These are phyloP conservation scores for Eupleurogrammus muticus DNA, from an alignment of 2,797 vertebrate species.

Conservation along the genomic window DNA sequence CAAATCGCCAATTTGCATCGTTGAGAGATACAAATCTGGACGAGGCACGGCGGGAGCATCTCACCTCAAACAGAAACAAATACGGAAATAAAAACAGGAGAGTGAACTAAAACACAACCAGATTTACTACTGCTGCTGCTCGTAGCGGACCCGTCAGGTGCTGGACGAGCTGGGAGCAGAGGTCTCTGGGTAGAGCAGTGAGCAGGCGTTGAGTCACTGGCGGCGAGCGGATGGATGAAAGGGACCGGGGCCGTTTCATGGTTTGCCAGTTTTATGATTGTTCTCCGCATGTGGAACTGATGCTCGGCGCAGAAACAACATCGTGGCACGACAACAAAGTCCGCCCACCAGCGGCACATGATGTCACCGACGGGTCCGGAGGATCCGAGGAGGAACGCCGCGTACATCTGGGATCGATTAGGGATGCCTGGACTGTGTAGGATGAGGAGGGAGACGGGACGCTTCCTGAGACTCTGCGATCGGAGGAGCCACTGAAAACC, in stretches of 20 bases:
- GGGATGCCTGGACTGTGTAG: slow-evolving; percentile 5
- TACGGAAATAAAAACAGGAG: neutral
- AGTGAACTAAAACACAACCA: neutral
- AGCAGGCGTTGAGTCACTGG: slow-evolving; percentile 38
- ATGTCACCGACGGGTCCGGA: slow-evolving; percentile 25
- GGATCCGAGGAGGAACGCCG: slow-evolving; percentile 10
- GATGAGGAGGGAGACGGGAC: neutral
- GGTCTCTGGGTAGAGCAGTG: neutral
- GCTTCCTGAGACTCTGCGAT: neutral
- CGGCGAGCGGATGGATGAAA: slow-evolving; percentile 45
- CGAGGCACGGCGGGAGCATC: neutral
- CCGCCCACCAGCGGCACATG: neutral
- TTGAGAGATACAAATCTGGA: slow-evolving; percentile 15
- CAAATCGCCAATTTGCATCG: slow-evolving; percentile 38
- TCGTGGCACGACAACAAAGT: slow-evolving; percentile 36
- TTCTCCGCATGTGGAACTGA: slow-evolving; percentile 40
- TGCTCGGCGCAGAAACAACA: slow-evolving; percentile 39
- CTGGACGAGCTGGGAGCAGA: no score
- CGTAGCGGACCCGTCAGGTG: slow-evolving; percentile 25
- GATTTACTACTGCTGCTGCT: neutral
- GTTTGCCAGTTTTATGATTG: slow-evolving; percentile 49
- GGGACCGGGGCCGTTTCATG: slow-evolving; percentile 22
- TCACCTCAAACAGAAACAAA: neutral
- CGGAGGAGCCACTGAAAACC: neutral
- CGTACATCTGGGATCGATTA: slow-evolving; percentile 37